phyloP scores from a whole-genome alignment of 2,888 invertebrate species.

The Leistus spinibarbis region DNA sequence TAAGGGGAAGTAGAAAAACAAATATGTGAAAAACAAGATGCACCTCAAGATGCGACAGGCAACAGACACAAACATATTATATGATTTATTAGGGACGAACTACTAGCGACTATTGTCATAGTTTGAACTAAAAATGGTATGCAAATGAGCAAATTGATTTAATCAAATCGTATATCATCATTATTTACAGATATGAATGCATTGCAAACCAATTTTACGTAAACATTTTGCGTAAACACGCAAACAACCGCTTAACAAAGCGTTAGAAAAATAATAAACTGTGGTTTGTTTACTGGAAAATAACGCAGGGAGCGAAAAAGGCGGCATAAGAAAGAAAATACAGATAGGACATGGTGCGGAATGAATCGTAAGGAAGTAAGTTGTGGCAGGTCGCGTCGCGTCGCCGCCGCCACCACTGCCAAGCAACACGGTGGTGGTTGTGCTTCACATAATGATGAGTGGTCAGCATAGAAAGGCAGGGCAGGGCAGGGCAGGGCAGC shows the following conservation, averaged over 20 bases:
- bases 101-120: too few species aligned
- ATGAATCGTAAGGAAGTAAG: neutral
- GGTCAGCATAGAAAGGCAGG: neutral
- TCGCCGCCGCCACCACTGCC: neutral
- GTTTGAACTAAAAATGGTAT: too few species aligned
- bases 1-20: too few species aligned
- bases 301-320: neutral
- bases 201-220: neutral
- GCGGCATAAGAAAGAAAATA: too few species aligned
- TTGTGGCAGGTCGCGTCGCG: slow-evolving; percentile 13
- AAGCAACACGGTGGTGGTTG: neutral
- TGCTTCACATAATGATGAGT: neutral
- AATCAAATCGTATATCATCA: too few species aligned
- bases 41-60: too few species aligned
- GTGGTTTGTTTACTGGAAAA: neutral
- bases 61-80: too few species aligned
- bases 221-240: too few species aligned
- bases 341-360: neutral
- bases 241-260: neutral
- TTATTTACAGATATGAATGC: too few species aligned
- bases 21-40: too few species aligned
- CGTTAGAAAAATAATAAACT: neutral
- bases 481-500: neutral
- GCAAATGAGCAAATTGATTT: too few species aligned
- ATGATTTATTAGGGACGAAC: too few species aligned